Evolutionary conservation across 37 sponge, comb jelly and placozoan genomes (phyloP), one percentile per base, ranked within the genome.

Genomic region (Crambe crambe): DNA sequence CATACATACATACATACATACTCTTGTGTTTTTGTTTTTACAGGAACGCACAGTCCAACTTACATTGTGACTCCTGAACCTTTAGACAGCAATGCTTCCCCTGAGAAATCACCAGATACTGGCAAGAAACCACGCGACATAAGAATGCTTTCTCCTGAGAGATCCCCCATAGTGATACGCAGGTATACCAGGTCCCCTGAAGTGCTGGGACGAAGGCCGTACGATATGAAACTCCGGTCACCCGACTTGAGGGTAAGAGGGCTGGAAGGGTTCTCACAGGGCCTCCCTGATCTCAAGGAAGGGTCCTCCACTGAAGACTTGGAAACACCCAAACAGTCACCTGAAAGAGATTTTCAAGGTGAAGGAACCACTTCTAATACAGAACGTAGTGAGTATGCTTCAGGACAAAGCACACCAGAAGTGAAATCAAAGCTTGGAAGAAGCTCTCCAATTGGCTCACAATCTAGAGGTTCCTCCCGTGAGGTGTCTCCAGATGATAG

Each of bases 101-200:
- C 43, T 22, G 72, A 44, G 2, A 42, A 76, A n/a, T 76, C 76
- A 38, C 76, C 76, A 38, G 61, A 60, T 32, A 23, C 59, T 6
- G 41, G 0, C 2, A 56, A 17, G 4, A 60, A 34, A 39, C 42
- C 38, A 60, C 60, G 36, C 25, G 54, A 54, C 29, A 54, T 41
- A 30, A 42, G 41, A 1, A 38, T 56, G 74, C 18, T 38, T 22
- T 56, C 74, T 31, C 74, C 74, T 35, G 76, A 60, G 27, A 58
- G 61, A 23, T 60, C 61, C 29, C 61, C 76, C n/a, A 37, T 58
- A 12, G 31, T 60, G 25, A 38, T 38, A 29, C 42, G 61, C 37
- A 74, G 29, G 57, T 56, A 4, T 37, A 15, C 40, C n/a, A 58
- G 61, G 27, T 76, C 76, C 9, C 76, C 74, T 32, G 74, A 73